A percentile compares a stretch with the other conserved stretches of the same genome.
phyloP scores from a whole-genome alignment of 2,113 vertebrate genomes.

The Solea senegalensis region DNA sequence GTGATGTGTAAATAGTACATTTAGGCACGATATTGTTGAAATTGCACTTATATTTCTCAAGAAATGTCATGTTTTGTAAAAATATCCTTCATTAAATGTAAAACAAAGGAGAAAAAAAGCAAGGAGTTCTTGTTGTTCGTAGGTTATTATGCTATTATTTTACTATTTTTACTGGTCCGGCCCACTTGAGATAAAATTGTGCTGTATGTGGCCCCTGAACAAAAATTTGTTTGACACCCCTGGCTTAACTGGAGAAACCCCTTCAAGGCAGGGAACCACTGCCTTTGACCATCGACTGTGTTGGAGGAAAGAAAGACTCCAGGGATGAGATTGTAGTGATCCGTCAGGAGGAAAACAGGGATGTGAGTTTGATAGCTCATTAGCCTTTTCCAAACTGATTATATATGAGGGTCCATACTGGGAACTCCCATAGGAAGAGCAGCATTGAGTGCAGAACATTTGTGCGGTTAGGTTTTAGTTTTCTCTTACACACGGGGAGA shows the following conservation, averaged over 20 bases:
- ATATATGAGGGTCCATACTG: conserved; percentile 48
- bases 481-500: conserved; percentile 4
- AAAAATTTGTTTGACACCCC: no score
- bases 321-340: conserved; percentile 48
- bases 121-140: no score
- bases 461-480: background rate
- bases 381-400: conserved; percentile 63
- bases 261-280: conserved; percentile 38
- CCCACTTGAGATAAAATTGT: no score
- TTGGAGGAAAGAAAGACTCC: conserved; percentile 39
- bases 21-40: no score
- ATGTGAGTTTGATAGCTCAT: conserved; percentile 57
- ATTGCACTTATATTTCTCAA: no score
- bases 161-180: no score
- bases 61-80: no score
- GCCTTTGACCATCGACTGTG: conserved; percentile 53
- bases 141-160: no score
- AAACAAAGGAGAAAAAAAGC: no score
- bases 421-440: conserved; percentile 20
- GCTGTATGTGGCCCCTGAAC: no score
- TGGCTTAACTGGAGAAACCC: conserved; percentile 35
- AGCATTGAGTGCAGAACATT: conserved; percentile 3
- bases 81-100: no score
- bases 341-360: conserved; percentile 37
- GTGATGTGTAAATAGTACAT: no score